Base-by-base conservation (phyloP, 2,888 invertebrate species). In the Lepidocyrtinus sp. region DNA sequence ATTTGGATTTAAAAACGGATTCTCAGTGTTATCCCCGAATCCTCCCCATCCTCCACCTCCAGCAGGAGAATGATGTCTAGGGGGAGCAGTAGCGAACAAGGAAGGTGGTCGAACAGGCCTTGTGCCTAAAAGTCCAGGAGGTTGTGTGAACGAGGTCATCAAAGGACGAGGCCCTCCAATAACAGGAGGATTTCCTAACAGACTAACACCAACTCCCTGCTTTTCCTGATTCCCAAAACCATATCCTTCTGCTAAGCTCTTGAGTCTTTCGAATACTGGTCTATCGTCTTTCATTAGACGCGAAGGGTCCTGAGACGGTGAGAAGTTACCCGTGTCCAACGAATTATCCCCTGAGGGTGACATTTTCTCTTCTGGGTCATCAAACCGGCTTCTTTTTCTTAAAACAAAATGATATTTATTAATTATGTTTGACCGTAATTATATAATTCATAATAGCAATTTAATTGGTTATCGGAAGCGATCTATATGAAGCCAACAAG, bases 1-100 rank as follows among this genome's bases (percentile, higher is more conserved):
- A 36, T 75, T 83, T 1, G 85, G 86, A 75, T 86, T 85, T 12
- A 86, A 61, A 64, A 86, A 86, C 0, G 85, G 86, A 70, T 86
- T 86, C 25, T 71, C 68, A 7, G 81, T 70, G 27, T 77, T 78
- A 17, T 81, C 78, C 26, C 68, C 22, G 46, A 61, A 24, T 61
- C n/a, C n/a, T 22, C 73, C 74, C 12, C 50, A 67, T 12, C 74
- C n/a, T n/a, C n/a, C 67, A 24, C 74, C 74, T 55, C 67, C 46
- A 0, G 50, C 1, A 55, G 59, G 27, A 2, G 25, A 36, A 7
- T 36, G 36, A 62, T 19, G 62, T 7, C 22, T 12, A 36, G 36
- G n/a, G n/a, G n/a, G 36, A 36, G 36, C 36, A 15, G 65, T 36
- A 0, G 46, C 59, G 25, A 74, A 74, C 1, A 74, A 22, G 1